Evolutionary conservation across 1,140 invertebrate species (phyloP).

Genomic region (Orius laevigatus): DNA sequence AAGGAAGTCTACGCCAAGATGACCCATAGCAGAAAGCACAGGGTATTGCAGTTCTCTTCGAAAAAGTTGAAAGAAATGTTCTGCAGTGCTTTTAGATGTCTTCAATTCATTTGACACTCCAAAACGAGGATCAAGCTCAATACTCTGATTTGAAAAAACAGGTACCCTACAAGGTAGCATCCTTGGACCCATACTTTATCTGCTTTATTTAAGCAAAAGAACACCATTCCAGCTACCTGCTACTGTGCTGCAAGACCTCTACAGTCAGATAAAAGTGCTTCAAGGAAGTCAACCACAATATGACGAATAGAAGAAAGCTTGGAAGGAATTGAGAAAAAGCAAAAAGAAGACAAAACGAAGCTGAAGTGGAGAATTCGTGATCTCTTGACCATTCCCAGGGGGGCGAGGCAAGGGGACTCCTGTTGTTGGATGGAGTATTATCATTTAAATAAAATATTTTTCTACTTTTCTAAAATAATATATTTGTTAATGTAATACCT

Average conservation of each 20-base stretch:
- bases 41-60: too few relatives aligned
- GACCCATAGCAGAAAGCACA: not conserved
- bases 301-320: not conserved
- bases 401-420: too few relatives aligned
- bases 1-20: not conserved
- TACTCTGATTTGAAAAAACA: too few relatives aligned
- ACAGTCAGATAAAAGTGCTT: not conserved
- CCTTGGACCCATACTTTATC: too few relatives aligned
- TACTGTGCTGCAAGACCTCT: not conserved
- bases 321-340: not conserved
- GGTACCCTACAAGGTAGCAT: too few relatives aligned
- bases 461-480: not conserved
- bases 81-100: too few relatives aligned
- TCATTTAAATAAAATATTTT: not conserved
- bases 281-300: not conserved
- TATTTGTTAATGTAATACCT: slow-evolving; percentile 28
- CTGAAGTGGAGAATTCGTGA: not conserved
- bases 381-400: too few relatives aligned
- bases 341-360: not conserved
- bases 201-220: not conserved
- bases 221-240: not conserved
- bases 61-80: too few relatives aligned
- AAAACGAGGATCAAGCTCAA: not conserved
- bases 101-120: not conserved
- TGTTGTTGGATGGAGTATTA: not conserved